These are phyloP conservation scores for Phrynocephalus guinanensis DNA, from an alignment of 2,797 vertebrate species.

Conservation along the genomic window DNA sequence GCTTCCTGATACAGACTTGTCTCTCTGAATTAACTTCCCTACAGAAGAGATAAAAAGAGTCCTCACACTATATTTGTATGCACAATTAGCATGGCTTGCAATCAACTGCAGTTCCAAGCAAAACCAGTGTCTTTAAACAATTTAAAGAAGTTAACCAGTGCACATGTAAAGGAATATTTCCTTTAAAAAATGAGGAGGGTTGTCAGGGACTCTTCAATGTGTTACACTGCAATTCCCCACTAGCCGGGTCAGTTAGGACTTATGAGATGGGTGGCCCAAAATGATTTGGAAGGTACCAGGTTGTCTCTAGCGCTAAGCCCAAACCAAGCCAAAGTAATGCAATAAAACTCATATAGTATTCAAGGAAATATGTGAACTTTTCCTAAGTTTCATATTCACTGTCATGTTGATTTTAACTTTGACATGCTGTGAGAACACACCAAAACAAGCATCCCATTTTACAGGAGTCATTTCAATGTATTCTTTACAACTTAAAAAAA, in stretches of 20 bases:
- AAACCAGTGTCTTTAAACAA: background rate
- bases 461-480: background rate
- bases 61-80: background rate
- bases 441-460: background rate
- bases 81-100: background rate
- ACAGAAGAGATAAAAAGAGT: background rate
- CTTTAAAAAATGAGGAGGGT: background rate
- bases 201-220: background rate
- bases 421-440: background rate
- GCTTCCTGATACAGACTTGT: constrained; percentile 37
- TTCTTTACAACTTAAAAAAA: background rate
- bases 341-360: too few species aligned
- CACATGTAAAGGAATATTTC: background rate
- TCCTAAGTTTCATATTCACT: background rate
- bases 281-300: background rate
- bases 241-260: background rate
- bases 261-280: background rate
- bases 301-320: background rate
- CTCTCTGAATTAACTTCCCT: constrained; percentile 1
- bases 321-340: background rate
- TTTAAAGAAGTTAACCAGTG: background rate
- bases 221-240: background rate
- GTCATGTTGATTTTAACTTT: background rate
- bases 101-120: background rate
- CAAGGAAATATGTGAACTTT: background rate